Percentiles rank a stretch among this genome's conserved stretches.
These are phyloP conservation scores for Crotalus helleri DNA, from an alignment of 2,113 vertebrate species.

Conservation along the genomic window DNA sequence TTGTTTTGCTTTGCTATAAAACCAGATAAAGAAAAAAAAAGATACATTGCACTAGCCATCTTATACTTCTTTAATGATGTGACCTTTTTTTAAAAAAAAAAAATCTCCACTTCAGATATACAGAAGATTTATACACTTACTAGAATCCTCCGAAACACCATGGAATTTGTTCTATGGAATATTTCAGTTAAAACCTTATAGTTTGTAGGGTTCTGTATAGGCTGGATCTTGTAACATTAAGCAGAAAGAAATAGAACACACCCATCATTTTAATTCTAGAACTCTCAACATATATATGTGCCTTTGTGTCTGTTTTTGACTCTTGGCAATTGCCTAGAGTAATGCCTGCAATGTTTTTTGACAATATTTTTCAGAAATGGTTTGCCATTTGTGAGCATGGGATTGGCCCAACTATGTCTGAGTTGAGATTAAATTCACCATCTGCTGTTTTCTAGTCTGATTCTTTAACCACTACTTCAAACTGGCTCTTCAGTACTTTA, in stretches of 20 bases:
- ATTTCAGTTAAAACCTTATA: background rate
- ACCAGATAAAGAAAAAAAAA: background rate
- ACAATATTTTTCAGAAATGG: background rate
- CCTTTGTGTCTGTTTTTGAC: background rate
- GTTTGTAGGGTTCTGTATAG: background rate
- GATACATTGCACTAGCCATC: background rate
- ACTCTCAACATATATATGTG: background rate
- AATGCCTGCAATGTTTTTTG: background rate
- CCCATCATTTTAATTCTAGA: background rate
- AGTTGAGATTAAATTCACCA: background rate
- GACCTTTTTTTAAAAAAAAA: background rate
- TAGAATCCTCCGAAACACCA: background rate
- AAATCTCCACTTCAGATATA: background rate
- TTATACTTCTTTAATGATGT: background rate
- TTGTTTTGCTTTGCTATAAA: background rate
- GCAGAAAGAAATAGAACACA: background rate
- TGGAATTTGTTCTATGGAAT: background rate
- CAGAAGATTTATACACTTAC: background rate
- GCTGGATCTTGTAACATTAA: background rate
- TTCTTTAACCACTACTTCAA: background rate
- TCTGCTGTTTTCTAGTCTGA: background rate
- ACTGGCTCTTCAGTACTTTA: background rate
- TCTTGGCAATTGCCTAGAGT: background rate
- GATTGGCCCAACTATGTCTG: background rate
- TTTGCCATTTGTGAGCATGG: background rate